These are phyloP conservation scores for Neosilurus mollespiculum DNA, from an alignment of 2,797 vertebrate genomes.

Conservation along the genomic window DNA sequence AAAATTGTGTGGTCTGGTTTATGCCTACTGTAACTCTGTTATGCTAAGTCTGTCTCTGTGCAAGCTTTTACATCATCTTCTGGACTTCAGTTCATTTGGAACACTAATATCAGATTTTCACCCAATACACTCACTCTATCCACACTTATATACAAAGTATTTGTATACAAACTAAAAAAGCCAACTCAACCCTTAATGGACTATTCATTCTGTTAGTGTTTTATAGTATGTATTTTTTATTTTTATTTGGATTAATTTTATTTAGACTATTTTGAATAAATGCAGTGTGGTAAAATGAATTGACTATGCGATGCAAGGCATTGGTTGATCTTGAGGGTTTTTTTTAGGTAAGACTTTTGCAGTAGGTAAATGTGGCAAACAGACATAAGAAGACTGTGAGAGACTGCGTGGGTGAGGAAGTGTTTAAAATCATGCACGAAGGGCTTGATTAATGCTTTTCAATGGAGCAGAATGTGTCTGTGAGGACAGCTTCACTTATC, in stretches of 20 bases:
- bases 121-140: conserved; percentile 31
- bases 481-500: conserved; percentile 47
- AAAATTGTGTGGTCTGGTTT: conserved; percentile 30
- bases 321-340: neutral
- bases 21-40: conserved; percentile 36
- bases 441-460: conserved; percentile 55
- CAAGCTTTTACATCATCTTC: conserved; percentile 39
- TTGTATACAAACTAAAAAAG: conserved; percentile 33
- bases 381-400: conserved; percentile 46
- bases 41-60: conserved; percentile 20
- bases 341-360: conserved; percentile 25
- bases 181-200: conserved; percentile 35
- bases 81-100: conserved; percentile 42
- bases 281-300: neutral
- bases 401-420: conserved; percentile 55
- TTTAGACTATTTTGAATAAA: conserved; percentile 14
- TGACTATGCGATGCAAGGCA: neutral
- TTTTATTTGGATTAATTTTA: conserved; percentile 8
- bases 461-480: conserved; percentile 41
- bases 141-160: conserved; percentile 10
- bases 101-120: conserved; percentile 48
- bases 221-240: neutral
- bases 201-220: conserved; percentile 23
- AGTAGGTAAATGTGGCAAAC: conserved; percentile 45
- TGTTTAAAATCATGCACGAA: conserved; percentile 59